phyloP scores from a whole-genome alignment of 2,888 invertebrate species.

The Drosophila niveifrons region DNA sequence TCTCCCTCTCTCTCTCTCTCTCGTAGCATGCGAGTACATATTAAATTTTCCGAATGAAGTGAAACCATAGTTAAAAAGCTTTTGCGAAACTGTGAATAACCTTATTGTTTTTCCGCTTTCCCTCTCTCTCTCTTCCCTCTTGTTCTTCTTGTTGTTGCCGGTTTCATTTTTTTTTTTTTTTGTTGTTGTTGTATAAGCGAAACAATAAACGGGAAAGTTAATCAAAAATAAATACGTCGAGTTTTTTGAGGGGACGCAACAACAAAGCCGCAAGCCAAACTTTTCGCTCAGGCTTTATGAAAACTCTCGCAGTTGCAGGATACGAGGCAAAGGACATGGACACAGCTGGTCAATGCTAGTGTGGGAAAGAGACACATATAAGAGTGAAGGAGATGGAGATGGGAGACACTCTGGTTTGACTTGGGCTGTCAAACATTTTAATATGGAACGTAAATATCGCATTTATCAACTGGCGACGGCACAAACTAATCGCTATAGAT shows the following conservation, averaged over 20 bases:
- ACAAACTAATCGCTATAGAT: conserved; percentile 22
- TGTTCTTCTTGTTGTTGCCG: not conserved
- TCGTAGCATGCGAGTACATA: conserved; percentile 22
- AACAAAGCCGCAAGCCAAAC: conserved; percentile 47
- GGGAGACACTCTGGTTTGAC: conserved; percentile 7
- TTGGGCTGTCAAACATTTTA: conserved; percentile 58
- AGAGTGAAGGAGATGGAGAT: not conserved
- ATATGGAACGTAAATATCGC: conserved; percentile 66
- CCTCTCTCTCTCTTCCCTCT: not conserved
- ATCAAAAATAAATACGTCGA: conserved; percentile 57
- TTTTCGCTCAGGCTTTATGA: conserved; percentile 31
- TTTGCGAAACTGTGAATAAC: conserved; percentile 29
- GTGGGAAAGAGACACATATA: not conserved
- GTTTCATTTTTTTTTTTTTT: not conserved
- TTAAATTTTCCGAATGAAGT: conserved; percentile 31
- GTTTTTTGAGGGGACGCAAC: conserved; percentile 2
- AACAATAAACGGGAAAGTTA: conserved; percentile 51
- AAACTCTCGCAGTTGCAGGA: not conserved
- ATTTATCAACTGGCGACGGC: conserved; percentile 57
- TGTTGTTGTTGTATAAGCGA: conserved; percentile 11
- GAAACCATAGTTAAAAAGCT: conserved; percentile 29
- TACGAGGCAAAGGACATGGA: conserved; percentile 2
- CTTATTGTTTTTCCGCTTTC: conserved; percentile 19
- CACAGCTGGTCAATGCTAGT: conserved; percentile 23
- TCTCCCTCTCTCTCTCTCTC: not conserved